These are phyloP conservation scores for Characodon lateralis DNA, from an alignment of 2,797 vertebrate species.

Conservation along the genomic window DNA sequence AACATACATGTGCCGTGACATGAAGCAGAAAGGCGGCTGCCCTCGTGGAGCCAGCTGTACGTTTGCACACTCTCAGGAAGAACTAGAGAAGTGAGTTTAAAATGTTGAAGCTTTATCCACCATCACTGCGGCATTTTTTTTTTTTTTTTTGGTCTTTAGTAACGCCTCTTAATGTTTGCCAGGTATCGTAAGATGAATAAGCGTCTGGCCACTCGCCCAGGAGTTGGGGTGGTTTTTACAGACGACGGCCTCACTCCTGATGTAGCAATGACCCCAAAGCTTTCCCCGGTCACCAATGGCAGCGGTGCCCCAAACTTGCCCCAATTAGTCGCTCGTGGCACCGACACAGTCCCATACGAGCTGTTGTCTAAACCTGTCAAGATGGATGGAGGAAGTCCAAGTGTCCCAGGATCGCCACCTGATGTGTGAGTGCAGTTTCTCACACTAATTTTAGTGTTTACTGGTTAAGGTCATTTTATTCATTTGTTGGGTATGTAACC, in stretches of 20 bases:
- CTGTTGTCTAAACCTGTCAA: conserved; percentile 88
- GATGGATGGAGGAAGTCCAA: conserved; percentile 89
- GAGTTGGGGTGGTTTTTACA: conserved; percentile 84
- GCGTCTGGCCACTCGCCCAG: conserved; percentile 87
- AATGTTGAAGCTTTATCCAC: neutral
- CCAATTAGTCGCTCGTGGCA: conserved; percentile 92
- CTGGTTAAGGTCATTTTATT: neutral
- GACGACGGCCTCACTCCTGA: conserved; percentile 89
- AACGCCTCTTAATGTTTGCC: neutral
- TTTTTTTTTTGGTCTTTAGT: neutral
- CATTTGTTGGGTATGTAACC: neutral
- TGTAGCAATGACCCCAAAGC: conserved; percentile 83
- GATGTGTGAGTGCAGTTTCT: conserved; percentile 83
- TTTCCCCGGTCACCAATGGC: conserved; percentile 90
- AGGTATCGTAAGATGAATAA: conserved; percentile 99
- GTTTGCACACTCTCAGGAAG: conserved; percentile 98
- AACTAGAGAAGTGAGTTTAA: conserved; percentile 93
- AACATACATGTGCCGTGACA: conserved; percentile 99
- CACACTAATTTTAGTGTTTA: neutral
- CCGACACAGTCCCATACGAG: conserved; percentile 87
- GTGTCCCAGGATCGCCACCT: conserved; percentile 94
- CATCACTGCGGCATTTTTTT: neutral
- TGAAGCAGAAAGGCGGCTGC: conserved; percentile 98
- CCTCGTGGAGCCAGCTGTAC: conserved; percentile 98
- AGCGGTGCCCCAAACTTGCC: conserved; percentile 84